A percentile compares a stretch with the other conserved stretches of the same genome.
Conservation (phyloP, 1,140 invertebrate genomes). For the Oedothorax gibbosus region DNA sequence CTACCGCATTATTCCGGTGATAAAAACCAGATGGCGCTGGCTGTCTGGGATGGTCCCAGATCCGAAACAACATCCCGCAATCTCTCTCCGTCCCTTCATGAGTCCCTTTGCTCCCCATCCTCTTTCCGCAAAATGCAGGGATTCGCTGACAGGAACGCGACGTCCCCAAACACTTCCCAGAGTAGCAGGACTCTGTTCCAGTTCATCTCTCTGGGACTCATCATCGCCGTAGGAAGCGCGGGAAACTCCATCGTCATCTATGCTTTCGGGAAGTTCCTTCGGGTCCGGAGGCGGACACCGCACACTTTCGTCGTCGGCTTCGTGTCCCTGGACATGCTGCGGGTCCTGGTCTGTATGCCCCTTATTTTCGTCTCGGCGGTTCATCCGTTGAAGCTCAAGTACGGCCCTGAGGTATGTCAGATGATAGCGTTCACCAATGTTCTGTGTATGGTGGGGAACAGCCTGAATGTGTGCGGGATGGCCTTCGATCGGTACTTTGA, state of each 20-base stretch:
- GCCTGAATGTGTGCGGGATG: slow-evolving; percentile 49
- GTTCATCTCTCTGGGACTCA: slow-evolving; percentile 55
- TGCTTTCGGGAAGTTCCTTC: slow-evolving; percentile 39
- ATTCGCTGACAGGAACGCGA: slow-evolving; percentile 1
- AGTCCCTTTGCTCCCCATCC: neutral
- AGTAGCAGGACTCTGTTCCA: slow-evolving; percentile 27
- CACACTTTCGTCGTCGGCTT: slow-evolving; percentile 50
- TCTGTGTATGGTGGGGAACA: slow-evolving; percentile 50
- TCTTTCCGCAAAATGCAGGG: slow-evolving; percentile 5
- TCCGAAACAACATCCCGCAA: slow-evolving; percentile 23
- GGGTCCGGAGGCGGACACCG: slow-evolving; percentile 19
- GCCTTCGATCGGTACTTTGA: slow-evolving; percentile 48
- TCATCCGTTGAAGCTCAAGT: slow-evolving; percentile 18
- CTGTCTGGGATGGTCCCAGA: neutral
- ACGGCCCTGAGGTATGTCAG: slow-evolving; percentile 32
- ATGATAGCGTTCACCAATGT: slow-evolving; percentile 43
- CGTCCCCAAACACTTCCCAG: neutral
- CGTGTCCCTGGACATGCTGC: slow-evolving; percentile 38
- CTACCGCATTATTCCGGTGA: slow-evolving; percentile 33
- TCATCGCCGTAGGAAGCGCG: slow-evolving; percentile 47
- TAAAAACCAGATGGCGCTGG: slow-evolving; percentile 36
- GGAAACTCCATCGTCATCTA: slow-evolving; percentile 50
- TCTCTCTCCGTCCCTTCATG: slow-evolving; percentile 16
- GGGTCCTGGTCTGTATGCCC: slow-evolving; percentile 47
- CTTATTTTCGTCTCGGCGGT: slow-evolving; percentile 43